These are phyloP conservation scores for Serripes groenlandicus DNA, from an alignment of 2,888 invertebrate species.

Conservation along the genomic window DNA sequence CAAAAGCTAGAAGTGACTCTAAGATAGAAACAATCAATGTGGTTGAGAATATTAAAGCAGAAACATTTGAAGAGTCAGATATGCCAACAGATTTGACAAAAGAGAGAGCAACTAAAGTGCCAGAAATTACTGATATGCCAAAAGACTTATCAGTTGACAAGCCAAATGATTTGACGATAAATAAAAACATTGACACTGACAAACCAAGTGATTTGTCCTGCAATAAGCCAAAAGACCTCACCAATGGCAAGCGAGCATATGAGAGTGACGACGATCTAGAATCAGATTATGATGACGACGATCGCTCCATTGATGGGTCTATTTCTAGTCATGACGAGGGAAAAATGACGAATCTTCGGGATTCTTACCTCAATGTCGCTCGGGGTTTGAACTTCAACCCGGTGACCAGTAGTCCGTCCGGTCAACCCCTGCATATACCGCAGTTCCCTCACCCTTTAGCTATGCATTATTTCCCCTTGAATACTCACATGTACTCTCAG, in stretches of 20 bases:
- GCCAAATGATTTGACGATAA: conserved; percentile 41
- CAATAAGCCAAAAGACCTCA: conserved; percentile 47
- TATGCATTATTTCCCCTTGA: conserved; percentile 81
- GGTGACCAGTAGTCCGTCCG: conserved; percentile 61
- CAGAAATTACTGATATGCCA: conserved; percentile 13
- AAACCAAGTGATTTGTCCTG: conserved; percentile 33
- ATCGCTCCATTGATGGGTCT: conserved; percentile 65
- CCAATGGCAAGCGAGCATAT: conserved; percentile 60
- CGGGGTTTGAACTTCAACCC: conserved; percentile 64
- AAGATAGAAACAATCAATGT: not conserved
- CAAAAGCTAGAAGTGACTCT: not conserved
- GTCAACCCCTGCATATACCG: conserved; percentile 79
- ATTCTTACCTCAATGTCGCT: conserved; percentile 67
- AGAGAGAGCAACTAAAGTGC: not conserved
- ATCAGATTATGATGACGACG: conserved; percentile 71
- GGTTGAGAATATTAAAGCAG: not conserved
- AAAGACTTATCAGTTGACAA: conserved; percentile 17
- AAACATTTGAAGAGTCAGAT: conserved; percentile 16
- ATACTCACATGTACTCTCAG: conserved; percentile 79
- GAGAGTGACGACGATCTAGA: conserved; percentile 69
- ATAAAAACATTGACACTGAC: conserved; percentile 27
- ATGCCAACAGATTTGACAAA: conserved; percentile 25
- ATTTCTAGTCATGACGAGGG: conserved; percentile 75
- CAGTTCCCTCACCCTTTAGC: conserved; percentile 81
- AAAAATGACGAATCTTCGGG: conserved; percentile 61